Evolutionary conservation across 1,140 invertebrate species (phyloP).

Genomic region (Ptiloglossa arizonensis): DNA sequence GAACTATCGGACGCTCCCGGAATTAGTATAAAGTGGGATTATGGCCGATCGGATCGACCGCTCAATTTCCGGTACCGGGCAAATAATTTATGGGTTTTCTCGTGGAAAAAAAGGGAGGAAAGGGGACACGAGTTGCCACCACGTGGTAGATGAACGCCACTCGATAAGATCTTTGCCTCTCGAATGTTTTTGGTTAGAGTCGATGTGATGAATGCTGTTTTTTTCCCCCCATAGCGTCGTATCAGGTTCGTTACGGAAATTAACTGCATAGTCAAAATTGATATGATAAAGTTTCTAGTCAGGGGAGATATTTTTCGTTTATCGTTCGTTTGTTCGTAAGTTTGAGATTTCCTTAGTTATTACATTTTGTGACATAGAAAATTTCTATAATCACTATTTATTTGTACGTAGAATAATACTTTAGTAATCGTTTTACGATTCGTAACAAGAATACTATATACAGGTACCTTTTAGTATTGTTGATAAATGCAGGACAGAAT

Average conservation of each 20-base stretch:
- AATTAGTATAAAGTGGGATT: conserved; percentile 41
- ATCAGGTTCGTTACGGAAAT: neutral
- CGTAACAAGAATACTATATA: no score
- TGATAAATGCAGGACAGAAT: no score
- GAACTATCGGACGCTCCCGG: conserved; percentile 14
- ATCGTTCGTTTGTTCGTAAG: no score
- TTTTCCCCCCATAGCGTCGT: neutral
- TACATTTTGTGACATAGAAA: no score
- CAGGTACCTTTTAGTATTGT: no score
- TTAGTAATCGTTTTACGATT: no score
- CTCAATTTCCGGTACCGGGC: conserved; percentile 30
- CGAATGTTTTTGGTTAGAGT: neutral
- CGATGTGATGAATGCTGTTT: neutral
- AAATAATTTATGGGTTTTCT: conserved; percentile 39
- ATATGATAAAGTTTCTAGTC: neutral
- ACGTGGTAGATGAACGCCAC: neutral
- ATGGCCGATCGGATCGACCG: conserved; percentile 15
- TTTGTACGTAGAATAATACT: no score
- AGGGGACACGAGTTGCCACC: neutral
- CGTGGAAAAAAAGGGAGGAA: neutral
- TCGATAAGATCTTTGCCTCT: conserved; percentile 15
- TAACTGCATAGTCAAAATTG: neutral
- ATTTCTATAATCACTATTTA: no score
- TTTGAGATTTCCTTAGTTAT: no score
- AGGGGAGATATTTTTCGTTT: no score